phyloP scores from a whole-genome alignment of 2,888 invertebrate genomes.

The Dusona sp. region DNA sequence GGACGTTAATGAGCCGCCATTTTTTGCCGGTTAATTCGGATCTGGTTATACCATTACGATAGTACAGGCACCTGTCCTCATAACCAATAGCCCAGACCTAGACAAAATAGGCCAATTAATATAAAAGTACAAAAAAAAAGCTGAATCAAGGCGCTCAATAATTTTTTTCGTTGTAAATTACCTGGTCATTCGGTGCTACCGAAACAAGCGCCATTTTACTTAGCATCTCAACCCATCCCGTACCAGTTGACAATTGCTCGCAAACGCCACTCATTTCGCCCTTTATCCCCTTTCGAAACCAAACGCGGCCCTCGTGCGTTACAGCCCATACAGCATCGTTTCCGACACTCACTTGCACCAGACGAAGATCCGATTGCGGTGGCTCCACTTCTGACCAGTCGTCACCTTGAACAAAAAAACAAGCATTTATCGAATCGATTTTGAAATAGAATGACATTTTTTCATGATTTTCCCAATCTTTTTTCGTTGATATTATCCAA shows the following conservation, averaged over 20 bases:
- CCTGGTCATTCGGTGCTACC: conserved; percentile 95
- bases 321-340: conserved; percentile 91
- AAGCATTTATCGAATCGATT: too few relatives aligned
- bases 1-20: conserved; percentile 93
- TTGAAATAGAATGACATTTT: background rate
- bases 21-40: conserved; percentile 94
- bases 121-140: background rate
- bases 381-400: conserved; percentile 93
- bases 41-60: conserved; percentile 90
- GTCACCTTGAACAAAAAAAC: conserved; percentile 85
- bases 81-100: conserved; percentile 93
- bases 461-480: background rate
- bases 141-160: conserved; percentile 56
- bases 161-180: conserved; percentile 72
- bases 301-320: conserved; percentile 93
- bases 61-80: conserved; percentile 92
- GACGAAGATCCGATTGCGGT: conserved; percentile 89
- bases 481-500: background rate
- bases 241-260: conserved; percentile 92
- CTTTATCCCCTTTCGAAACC: conserved; percentile 93
- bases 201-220: conserved; percentile 93
- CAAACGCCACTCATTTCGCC: conserved; percentile 90
- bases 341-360: conserved; percentile 93
- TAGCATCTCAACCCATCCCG: conserved; percentile 96
- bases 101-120: conserved; percentile 7